These are phyloP conservation scores for Mormyrops boulengeri DNA, from an alignment of 2,797 vertebrate species.

Conservation along the genomic window DNA sequence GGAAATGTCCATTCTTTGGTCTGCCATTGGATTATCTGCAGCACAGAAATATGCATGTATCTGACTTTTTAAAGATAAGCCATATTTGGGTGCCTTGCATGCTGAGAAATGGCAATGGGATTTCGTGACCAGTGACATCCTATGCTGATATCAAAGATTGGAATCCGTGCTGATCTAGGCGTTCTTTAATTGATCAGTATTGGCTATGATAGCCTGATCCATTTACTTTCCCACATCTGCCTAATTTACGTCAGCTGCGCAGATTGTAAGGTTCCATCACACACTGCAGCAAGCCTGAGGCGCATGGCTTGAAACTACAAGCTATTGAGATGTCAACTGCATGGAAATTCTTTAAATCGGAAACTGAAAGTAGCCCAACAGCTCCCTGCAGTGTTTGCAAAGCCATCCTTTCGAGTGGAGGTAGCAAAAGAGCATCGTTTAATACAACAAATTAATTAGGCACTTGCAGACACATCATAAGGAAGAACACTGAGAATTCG, in stretches of 20 bases:
- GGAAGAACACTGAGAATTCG: background rate
- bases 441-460: background rate
- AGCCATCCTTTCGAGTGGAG: background rate
- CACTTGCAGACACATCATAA: background rate
- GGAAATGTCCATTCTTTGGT: constrained; percentile 99
- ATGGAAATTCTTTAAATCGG: background rate
- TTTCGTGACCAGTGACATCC: background rate
- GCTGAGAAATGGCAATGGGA: background rate
- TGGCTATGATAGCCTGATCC: background rate
- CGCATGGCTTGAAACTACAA: background rate
- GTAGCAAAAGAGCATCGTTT: background rate
- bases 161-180: background rate
- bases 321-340: background rate
- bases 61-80: background rate
- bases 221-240: background rate
- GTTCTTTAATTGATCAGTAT: background rate
- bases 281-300: background rate
- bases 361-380: background rate
- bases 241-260: background rate
- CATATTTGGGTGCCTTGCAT: background rate
- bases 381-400: background rate
- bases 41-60: constrained; percentile 6
- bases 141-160: background rate
- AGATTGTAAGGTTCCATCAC: background rate
- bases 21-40: constrained; percentile 92